These are phyloP conservation scores for Peromyscus maniculatus DNA, from an alignment of 2,113 vertebrate species.

Conservation along the genomic window DNA sequence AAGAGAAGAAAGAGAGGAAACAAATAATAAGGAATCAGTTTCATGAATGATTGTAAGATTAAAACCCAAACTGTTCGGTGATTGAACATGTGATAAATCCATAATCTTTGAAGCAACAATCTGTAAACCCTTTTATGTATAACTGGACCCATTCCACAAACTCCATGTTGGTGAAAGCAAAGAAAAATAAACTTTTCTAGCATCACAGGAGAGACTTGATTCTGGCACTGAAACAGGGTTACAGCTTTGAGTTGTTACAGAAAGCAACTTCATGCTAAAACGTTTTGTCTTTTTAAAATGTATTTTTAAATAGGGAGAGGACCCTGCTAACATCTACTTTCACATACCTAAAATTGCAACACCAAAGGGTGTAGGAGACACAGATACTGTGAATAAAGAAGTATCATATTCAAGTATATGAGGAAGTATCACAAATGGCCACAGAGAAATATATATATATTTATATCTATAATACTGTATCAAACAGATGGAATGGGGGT, in stretches of 20 bases:
- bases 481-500: conserved; percentile 93
- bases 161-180: conserved; percentile 82
- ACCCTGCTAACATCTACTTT: conserved; percentile 97
- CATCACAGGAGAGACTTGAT: conserved; percentile 90
- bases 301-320: conserved; percentile 94
- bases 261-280: conserved; percentile 93
- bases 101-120: conserved; percentile 82
- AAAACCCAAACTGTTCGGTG: conserved; percentile 72
- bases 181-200: conserved; percentile 87
- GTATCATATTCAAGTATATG: conserved; percentile 95
- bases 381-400: conserved; percentile 95
- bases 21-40: conserved; percentile 40
- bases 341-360: conserved; percentile 98
- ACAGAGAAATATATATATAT: conserved; percentile 93
- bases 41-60: conserved; percentile 65
- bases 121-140: conserved; percentile 83
- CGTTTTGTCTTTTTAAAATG: conserved; percentile 88
- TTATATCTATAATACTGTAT: conserved; percentile 94
- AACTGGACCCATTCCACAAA: conserved; percentile 83
- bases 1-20: conserved; percentile 63
- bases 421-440: conserved; percentile 95
- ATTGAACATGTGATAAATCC: conserved; percentile 75
- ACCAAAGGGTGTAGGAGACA: conserved; percentile 92
- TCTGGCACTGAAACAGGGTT: conserved; percentile 91
- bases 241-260: conserved; percentile 90